Evolutionary conservation across 2,113 vertebrate genomes (phyloP), one percentile per base, ranked within the genome.

Genomic region (Gallinago paraguaiae): DNA sequence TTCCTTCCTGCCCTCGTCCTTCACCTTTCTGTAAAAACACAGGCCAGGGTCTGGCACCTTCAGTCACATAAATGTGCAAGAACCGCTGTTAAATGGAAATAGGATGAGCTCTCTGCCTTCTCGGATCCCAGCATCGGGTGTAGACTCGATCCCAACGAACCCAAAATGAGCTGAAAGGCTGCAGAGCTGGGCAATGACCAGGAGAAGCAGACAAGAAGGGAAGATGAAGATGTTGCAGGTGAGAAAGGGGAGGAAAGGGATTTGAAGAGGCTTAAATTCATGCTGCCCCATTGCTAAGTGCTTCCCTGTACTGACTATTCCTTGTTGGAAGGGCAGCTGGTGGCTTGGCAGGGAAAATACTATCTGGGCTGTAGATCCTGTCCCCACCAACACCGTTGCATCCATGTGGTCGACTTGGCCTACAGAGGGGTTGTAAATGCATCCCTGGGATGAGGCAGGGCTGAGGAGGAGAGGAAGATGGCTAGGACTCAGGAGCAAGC

Each of bases 371-470:
- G 35, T 7, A 72, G 57, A 6, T 64, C 2, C 50, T 3, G 17
- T 35, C 31, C 28, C n/a, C 53, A 18, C 6, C 0, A 7, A 17
- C 39, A 7, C 9, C 0, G 0, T 22, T 54, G 10, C 10, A 4
- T 7, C 67, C 4, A 0, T 5, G 50, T 1, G 20, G 41, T 4
- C n/a, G 33, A 1, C 63, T 22, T 37, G 59, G 19, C 48, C 69
- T 1, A 0, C 17, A 0, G 3, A 0, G 53, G n/a, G 31, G 4
- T 17, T 11, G 2, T 1, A 19, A 7, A 2, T 1, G 24, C 31
- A 23, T 3, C 35, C n/a, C 39, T 0, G 1, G 51, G 57, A 63
- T 24, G n/a, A 89, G 35, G 78, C 50, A 23, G 31, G 10, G 61
- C 50, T 48, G 5, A 8, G n/a, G 76, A 60, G 51, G 27, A 30